phyloP scores from a whole-genome alignment of 2,113 vertebrate species.

The Corythaixoides concolor region DNA sequence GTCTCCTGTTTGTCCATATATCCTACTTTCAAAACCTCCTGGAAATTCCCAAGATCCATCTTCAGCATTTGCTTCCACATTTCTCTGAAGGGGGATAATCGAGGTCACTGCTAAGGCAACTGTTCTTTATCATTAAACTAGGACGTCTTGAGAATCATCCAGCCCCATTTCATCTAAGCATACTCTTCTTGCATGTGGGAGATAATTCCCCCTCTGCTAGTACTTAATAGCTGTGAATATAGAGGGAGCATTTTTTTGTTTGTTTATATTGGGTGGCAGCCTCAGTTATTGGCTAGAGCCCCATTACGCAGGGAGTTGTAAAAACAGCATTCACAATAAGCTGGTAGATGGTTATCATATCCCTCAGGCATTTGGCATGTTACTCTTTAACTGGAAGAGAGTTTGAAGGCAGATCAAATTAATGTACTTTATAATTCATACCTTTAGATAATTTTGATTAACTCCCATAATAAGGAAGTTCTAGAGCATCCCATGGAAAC shows the following conservation, averaged over 20 bases:
- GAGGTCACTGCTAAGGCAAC: not conserved
- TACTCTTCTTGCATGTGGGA: not conserved
- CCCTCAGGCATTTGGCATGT: not conserved
- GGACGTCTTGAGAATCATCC: not conserved
- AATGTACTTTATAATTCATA: slow-evolving; percentile 13
- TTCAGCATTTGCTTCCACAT: not conserved
- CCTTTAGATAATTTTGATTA: slow-evolving; percentile 15
- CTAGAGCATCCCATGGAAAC: not conserved
- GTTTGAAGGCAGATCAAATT: not conserved
- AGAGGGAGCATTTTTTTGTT: not conserved
- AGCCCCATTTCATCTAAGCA: not conserved
- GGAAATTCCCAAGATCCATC: not conserved
- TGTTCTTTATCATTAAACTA: not conserved
- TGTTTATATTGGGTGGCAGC: not conserved
- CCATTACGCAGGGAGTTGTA: not conserved
- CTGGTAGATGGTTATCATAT: not conserved
- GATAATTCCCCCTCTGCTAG: not conserved
- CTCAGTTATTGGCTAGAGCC: not conserved
- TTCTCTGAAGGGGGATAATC: not conserved
- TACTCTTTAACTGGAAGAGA: not conserved
- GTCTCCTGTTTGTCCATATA: not conserved
- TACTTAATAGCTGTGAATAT: not conserved
- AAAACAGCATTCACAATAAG: slow-evolving; percentile 1
- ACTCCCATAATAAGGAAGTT: not conserved
- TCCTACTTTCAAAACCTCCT: not conserved